These are phyloP conservation scores for Nematopogon swammerdamellus DNA, from an alignment of 2,888 invertebrate genomes.

Conservation along the genomic window DNA sequence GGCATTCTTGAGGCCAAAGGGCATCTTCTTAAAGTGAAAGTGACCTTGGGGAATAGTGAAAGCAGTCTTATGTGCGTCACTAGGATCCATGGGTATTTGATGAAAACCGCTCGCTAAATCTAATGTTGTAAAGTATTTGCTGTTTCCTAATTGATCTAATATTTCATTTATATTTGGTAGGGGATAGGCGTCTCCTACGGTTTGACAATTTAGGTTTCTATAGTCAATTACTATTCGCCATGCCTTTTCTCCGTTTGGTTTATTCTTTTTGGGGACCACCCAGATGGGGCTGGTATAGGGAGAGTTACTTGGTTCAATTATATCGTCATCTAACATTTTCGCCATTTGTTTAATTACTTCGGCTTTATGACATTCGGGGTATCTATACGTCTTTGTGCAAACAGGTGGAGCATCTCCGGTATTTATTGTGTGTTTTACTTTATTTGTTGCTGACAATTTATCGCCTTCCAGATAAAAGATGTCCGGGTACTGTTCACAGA, in stretches of 20 bases:
- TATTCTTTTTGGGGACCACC: background rate
- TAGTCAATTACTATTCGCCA: background rate
- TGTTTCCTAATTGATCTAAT: too few species aligned
- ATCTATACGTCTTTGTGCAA: constrained; percentile 2
- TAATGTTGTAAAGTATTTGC: too few species aligned
- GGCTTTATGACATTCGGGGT: constrained; percentile 1
- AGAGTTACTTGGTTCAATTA: background rate
- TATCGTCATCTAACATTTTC: background rate
- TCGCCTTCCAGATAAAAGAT: constrained; percentile 1
- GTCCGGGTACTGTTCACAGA: too few species aligned
- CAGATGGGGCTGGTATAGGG: background rate
- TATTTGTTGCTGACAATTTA: background rate
- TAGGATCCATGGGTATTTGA: too few species aligned
- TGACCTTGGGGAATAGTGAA: too few species aligned
- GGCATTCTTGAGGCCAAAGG: too few species aligned
- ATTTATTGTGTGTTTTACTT: background rate
- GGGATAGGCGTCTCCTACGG: too few species aligned
- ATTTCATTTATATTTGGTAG: too few species aligned
- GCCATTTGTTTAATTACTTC: constrained; percentile 4
- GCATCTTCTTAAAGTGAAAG: too few species aligned
- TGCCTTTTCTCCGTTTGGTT: background rate
- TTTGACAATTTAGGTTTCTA: background rate
- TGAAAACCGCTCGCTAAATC: too few species aligned
- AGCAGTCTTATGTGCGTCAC: too few species aligned
- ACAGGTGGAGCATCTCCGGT: background rate